phyloP scores from a whole-genome alignment of 2,113 vertebrate species.

The Azemiops feae region DNA sequence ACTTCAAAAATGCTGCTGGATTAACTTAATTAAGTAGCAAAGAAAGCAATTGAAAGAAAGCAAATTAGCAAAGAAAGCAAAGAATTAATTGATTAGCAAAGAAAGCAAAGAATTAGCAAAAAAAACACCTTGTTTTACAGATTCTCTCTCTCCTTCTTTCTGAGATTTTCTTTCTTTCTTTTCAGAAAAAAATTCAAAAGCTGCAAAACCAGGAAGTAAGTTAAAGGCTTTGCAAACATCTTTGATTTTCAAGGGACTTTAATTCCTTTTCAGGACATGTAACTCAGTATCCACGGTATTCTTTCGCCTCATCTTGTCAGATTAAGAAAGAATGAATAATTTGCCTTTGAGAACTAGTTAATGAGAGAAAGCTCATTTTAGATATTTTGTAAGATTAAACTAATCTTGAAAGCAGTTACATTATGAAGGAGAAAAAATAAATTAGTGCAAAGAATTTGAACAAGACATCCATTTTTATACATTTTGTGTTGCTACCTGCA shows the following conservation, averaged over 20 bases:
- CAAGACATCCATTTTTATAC: neutral
- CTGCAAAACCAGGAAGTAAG: constrained; percentile 46
- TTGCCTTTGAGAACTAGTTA: neutral
- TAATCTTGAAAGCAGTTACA: neutral
- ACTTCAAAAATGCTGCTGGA: neutral
- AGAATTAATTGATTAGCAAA: neutral
- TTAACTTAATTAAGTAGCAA: neutral
- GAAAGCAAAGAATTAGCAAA: neutral
- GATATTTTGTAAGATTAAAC: neutral
- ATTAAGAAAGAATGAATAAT: constrained; percentile 1
- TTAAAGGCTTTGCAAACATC: constrained; percentile 1
- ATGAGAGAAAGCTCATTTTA: neutral
- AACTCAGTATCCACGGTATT: neutral
- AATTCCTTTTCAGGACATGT: neutral
- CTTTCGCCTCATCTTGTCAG: constrained; percentile 5
- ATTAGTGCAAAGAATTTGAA: neutral
- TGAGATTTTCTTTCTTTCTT: constrained; percentile 27
- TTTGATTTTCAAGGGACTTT: neutral
- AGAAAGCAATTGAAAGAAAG: neutral
- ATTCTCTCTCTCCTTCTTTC: neutral
- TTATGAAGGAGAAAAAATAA: neutral
- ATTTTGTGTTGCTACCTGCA: neutral
- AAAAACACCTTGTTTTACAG: neutral
- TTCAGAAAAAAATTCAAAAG: constrained; percentile 37
- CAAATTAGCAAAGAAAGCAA: neutral